phyloP scores from a whole-genome alignment of 2,888 invertebrate species.

The Galerucella nymphaeae region DNA sequence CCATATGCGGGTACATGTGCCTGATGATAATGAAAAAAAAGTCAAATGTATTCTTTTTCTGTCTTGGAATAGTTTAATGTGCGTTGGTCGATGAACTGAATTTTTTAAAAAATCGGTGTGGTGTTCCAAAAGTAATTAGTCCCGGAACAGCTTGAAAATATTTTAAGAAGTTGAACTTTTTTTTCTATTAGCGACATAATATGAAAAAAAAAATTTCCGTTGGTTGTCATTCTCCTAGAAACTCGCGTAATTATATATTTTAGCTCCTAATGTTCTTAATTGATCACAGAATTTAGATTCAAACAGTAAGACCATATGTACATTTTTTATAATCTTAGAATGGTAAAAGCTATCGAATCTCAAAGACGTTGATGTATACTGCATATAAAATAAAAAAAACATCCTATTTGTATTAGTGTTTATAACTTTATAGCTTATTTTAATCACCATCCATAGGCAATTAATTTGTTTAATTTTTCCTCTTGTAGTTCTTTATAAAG shows the following conservation, averaged over 20 bases:
- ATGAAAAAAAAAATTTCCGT: background rate
- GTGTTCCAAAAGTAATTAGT: constrained; percentile 6
- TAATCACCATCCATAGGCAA: no score
- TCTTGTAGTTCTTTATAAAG: no score
- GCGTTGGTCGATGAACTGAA: constrained; percentile 23
- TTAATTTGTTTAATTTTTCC: no score
- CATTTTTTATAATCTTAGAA: background rate
- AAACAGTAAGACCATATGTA: background rate
- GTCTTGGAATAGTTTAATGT: constrained; percentile 17
- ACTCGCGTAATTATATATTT: background rate
- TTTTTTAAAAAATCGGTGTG: constrained; percentile 3
- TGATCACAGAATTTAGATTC: background rate
- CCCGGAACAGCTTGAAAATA: background rate
- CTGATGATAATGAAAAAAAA: constrained; percentile 10
- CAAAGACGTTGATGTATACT: no score
- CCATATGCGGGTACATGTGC: constrained; percentile 34
- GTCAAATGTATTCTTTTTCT: constrained; percentile 13
- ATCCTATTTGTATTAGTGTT: no score
- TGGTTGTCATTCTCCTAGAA: background rate
- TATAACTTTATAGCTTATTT: no score
- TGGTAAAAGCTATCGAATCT: no score
- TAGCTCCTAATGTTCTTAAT: background rate
- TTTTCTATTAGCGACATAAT: background rate
- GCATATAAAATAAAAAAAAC: no score
- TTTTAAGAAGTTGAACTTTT: background rate